phyloP scores from a whole-genome alignment of 2,113 vertebrate genomes.

The Sapajus apella region DNA sequence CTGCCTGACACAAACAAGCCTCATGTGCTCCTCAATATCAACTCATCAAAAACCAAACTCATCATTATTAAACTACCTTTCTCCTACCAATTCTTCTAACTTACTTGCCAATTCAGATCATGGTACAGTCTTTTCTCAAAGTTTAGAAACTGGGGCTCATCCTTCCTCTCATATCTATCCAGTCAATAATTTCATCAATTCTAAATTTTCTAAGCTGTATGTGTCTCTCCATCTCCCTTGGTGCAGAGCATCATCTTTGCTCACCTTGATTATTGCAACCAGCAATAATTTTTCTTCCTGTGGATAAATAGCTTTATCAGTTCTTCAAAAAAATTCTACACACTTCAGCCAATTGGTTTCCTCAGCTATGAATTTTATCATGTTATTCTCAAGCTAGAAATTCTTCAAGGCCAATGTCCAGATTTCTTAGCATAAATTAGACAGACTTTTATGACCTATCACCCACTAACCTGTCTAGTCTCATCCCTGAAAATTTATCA shows the following conservation, averaged over 20 bases:
- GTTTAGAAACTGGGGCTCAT: not conserved
- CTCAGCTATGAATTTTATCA: not conserved
- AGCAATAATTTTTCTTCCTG: not conserved
- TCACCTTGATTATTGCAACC: not conserved
- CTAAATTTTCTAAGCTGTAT: not conserved
- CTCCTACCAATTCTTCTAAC: not conserved
- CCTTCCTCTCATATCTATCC: not conserved
- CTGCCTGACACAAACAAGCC: not conserved
- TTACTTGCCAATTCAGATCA: not conserved
- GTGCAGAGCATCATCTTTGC: not conserved
- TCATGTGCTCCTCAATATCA: not conserved
- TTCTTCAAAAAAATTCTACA: constrained; percentile 21
- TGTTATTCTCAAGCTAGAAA: not conserved
- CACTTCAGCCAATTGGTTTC: not conserved
- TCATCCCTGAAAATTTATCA: not conserved
- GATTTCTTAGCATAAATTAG: constrained; percentile 5
- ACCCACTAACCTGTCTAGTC: not conserved
- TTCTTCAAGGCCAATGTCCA: not conserved
- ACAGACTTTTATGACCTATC: not conserved
- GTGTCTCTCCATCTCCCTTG: not conserved
- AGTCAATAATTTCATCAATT: not conserved
- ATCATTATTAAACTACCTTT: not conserved
- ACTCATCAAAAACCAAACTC: not conserved
- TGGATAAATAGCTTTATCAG: not conserved
- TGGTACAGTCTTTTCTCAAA: not conserved